Base-by-base conservation (phyloP, 1,140 invertebrate species). In the Triops cancriformis region DNA sequence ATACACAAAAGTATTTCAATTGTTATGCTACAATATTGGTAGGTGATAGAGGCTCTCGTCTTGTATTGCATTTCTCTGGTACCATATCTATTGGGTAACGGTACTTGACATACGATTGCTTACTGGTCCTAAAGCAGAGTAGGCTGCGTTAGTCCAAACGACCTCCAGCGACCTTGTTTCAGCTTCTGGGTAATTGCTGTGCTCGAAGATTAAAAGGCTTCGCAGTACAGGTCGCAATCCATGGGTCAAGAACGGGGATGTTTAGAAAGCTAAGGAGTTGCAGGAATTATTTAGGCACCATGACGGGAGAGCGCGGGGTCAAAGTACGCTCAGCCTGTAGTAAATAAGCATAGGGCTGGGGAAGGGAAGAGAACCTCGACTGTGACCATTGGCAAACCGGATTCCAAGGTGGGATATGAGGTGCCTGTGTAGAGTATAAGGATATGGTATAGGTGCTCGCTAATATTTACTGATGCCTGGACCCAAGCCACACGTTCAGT, bases 381-480 rank as follows among this genome's bases (percentile, higher is more conserved):
- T 64, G 51, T 64, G 51, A 64, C 51, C 51, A 64, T 64, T 64
- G 51, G 51, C 51, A 64, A 64, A 64, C 51, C 51, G 51, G 51
- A 64, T 64, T 64, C 51, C 14, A 9, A 64, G 10, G 51, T 64
- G 23, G n/a, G 51, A 64, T 64, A 14, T 64, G 10, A 64, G 51
- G 51, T 64, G 51, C 51, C 5, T 64, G 14, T 64, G 31, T 37
- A 37, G 31, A 37, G 31, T 37, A n/a, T n/a, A n/a, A 2, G 31
- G 7, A 37, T 64, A 18, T 64, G 51, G 23, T 64, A 23, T n/a
- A 64, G 51, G 51, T 64, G 31, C n/a, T 23, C 14, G 23, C 51
- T n/a, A 64, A 23, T 64, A 64, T 64, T 23, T n/a, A 18, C 51
- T 23, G 51, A 23, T 64, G 51, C 18, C 51, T 64, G 51, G 23